A percentile compares a stretch with the other conserved stretches of the same genome.
Evolutionary conservation across 2,888 invertebrate genomes (phyloP).

Genomic region (Thelaira solivaga): DNA sequence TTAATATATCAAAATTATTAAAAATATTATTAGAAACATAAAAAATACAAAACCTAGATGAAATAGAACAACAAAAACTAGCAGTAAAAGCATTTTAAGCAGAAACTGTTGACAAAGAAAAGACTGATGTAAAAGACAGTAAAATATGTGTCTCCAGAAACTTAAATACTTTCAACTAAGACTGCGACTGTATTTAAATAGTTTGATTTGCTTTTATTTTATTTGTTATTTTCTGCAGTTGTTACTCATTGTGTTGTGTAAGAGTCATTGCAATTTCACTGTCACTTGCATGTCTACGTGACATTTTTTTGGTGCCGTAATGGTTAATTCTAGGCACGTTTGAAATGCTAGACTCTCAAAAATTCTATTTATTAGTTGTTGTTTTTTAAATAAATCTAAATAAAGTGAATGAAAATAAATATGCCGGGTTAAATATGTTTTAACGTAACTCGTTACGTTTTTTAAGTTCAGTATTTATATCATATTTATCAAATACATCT

Average conservation of each 20-base stretch:
- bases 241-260: constrained; percentile 73
- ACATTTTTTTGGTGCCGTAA: constrained; percentile 67
- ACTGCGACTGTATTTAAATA: constrained; percentile 44
- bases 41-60: no score
- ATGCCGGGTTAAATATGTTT: no score
- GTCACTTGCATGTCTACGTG: constrained; percentile 75
- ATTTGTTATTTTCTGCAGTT: constrained; percentile 60
- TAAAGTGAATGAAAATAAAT: no score
- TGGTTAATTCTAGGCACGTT: neutral
- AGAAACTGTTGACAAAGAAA: constrained; percentile 9
- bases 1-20: no score
- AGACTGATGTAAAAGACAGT: neutral
- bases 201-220: constrained; percentile 63
- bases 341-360: no score
- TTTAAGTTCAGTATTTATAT: no score
- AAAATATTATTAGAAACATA: no score
- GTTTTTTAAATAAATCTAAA: no score
- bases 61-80: no score
- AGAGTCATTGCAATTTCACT: constrained; percentile 73
- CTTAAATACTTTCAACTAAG: neutral
- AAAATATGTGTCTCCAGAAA: neutral
- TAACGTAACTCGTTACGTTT: no score
- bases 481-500: no score
- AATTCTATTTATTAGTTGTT: no score
- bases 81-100: constrained; percentile 35